phyloP scores from a whole-genome alignment of 1,140 invertebrate genomes.

The Hydropsyche tenuis region DNA sequence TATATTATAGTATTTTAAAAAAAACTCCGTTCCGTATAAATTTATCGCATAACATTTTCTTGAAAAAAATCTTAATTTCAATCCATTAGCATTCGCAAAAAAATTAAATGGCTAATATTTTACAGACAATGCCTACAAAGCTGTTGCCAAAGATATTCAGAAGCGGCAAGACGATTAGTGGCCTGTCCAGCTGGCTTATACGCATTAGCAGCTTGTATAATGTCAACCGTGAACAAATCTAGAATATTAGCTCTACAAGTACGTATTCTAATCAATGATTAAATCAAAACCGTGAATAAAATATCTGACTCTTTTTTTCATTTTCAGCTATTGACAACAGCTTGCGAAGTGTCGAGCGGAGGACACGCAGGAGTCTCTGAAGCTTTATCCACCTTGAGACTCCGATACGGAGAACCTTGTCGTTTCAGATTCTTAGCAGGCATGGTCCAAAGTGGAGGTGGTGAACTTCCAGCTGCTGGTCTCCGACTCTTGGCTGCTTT shows the following conservation, averaged over 20 bases:
- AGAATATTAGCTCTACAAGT: constrained; percentile 85
- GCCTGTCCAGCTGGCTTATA: constrained; percentile 83
- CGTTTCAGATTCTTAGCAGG: constrained; percentile 89
- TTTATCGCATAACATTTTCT: no score
- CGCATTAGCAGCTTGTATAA: constrained; percentile 84
- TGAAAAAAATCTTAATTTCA: no score
- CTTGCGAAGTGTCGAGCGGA: constrained; percentile 72
- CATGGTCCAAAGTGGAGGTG: constrained; percentile 76
- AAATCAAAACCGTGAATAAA: constrained; percentile 22
- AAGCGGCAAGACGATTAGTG: constrained; percentile 75
- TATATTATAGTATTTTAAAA: no score
- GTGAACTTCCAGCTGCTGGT: constrained; percentile 80
- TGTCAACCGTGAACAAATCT: constrained; percentile 84
- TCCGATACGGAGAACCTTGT: constrained; percentile 90
- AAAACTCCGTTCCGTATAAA: no score
- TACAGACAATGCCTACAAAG: constrained; percentile 80
- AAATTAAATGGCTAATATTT: background rate
- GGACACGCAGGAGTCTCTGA: constrained; percentile 87
- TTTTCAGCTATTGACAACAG: constrained; percentile 75
- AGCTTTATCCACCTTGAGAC: constrained; percentile 84
- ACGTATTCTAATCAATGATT: constrained; percentile 6
- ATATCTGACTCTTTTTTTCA: constrained; percentile 43
- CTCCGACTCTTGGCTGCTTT: constrained; percentile 86
- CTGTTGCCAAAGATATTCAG: constrained; percentile 76
- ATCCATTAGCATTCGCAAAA: background rate